These are phyloP conservation scores for Bubo blakistoni DNA, from an alignment of 2,113 vertebrate genomes.

Conservation along the genomic window DNA sequence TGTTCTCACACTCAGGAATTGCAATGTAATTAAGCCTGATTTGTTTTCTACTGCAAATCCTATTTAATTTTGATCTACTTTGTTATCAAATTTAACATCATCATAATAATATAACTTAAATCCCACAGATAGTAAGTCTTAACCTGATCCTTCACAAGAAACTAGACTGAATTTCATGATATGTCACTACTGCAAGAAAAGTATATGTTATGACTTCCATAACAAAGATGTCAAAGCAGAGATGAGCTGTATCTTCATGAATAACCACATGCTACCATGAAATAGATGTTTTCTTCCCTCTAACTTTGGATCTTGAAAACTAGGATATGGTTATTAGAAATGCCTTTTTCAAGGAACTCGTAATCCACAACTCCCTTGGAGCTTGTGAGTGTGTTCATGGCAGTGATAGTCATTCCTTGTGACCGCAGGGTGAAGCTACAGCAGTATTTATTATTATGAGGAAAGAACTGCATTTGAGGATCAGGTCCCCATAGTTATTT, in stretches of 20 bases:
- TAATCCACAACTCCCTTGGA: background rate
- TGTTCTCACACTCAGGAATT: background rate
- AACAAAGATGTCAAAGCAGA: background rate
- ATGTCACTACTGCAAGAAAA: background rate
- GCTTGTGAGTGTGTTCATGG: background rate
- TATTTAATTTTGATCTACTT: background rate
- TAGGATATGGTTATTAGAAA: background rate
- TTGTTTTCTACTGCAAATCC: background rate
- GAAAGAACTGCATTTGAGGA: background rate
- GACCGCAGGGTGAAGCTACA: background rate
- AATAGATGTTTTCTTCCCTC: background rate
- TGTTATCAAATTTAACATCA: background rate
- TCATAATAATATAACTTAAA: background rate
- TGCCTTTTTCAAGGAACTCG: background rate
- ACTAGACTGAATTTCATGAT: background rate
- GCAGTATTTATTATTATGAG: background rate
- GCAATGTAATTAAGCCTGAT: slow-evolving; percentile 13
- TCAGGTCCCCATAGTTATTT: background rate
- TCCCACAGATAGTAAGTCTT: background rate
- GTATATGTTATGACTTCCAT: background rate
- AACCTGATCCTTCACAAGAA: background rate
- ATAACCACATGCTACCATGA: background rate
- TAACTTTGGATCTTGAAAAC: background rate
- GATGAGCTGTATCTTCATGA: background rate
- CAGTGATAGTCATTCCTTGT: background rate